Evolutionary conservation across 53 echinoderm and acorn worm genomes (phyloP).

Genomic region (Actinopyga echinites): DNA sequence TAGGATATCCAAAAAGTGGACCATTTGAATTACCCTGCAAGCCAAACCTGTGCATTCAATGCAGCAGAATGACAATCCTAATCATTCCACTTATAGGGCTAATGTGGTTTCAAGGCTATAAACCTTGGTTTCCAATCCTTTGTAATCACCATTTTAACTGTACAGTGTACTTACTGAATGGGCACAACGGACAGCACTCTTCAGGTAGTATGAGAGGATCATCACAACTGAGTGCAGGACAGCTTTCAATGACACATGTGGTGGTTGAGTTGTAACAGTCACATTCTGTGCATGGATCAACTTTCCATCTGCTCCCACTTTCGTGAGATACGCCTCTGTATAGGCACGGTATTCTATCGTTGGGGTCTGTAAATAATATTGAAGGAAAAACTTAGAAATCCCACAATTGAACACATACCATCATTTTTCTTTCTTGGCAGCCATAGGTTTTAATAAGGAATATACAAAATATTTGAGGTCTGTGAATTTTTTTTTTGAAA

Average conservation of each 20-base stretch:
- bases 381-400: background rate
- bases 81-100: too few species aligned
- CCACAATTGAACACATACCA: background rate
- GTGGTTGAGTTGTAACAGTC: constrained; percentile 73
- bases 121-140: too few species aligned
- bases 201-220: constrained; percentile 62
- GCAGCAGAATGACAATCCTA: too few species aligned
- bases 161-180: constrained; percentile 70
- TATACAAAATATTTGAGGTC: too few species aligned
- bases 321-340: constrained; percentile 49
- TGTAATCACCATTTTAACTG: too few species aligned
- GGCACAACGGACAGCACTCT: constrained; percentile 83
- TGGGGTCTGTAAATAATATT: background rate
- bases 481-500: too few species aligned
- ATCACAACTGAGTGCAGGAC: constrained; percentile 60
- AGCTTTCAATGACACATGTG: constrained; percentile 78
- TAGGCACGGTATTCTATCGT: constrained; percentile 48
- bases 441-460: too few species aligned
- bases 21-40: too few species aligned
- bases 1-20: too few species aligned
- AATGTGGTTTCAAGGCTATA: too few species aligned
- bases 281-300: constrained; percentile 76
- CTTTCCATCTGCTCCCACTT: constrained; percentile 54
- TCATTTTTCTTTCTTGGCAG: background rate
- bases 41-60: too few species aligned